Base-by-base conservation (phyloP, 1,140 invertebrate genomes). In the Bombus haemorrhoidalis region DNA sequence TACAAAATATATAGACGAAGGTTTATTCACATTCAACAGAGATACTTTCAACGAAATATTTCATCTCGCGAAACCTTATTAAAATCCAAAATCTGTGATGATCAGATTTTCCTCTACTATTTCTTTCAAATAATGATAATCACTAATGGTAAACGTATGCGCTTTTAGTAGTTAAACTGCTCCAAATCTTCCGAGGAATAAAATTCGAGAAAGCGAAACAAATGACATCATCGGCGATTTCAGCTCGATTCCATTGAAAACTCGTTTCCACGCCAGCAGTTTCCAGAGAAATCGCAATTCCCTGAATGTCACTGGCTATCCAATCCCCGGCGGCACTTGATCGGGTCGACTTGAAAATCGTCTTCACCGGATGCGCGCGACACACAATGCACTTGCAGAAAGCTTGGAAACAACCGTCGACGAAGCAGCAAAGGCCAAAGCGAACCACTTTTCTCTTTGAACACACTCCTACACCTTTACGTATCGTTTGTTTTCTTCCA, bases 401-500 rank as follows among this genome's bases (percentile, higher is more conserved):
- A 37, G 32, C 12, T 8, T 3, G 5, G 32, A 32, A 37, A 75
- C 47, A 25, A 41, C 12, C 2, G 69, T 66, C 39, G 57, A 43
- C 75, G 62, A 77, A 77, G 57, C 57, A 37, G 34, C 59, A 64
- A 66, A 37, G 73, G 53, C n/a, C 47, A 57, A 75, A 78, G 39
- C 41, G 41, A 53, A 69, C 32, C 78, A 47, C 78, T 69, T 69
- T 80, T 18, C 32, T 53, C 32, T 32, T 75, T 34, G 32, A 34
- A 37, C 22, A 57, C 32, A 37, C 34, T 18, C 12, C 4, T 28
- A 28, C 34, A 28, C 47, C 9, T 12, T 37, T 34, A 28, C 25
- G 6, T 15, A 15, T 53, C 72, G n/a, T 43, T 47, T 73, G 39
- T 79, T 79, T 41, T 41, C 12, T 25, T 78, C 3, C 43, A 18